These are phyloP conservation scores for Pterostichus madidus DNA, from an alignment of 2,888 invertebrate species.

Conservation along the genomic window DNA sequence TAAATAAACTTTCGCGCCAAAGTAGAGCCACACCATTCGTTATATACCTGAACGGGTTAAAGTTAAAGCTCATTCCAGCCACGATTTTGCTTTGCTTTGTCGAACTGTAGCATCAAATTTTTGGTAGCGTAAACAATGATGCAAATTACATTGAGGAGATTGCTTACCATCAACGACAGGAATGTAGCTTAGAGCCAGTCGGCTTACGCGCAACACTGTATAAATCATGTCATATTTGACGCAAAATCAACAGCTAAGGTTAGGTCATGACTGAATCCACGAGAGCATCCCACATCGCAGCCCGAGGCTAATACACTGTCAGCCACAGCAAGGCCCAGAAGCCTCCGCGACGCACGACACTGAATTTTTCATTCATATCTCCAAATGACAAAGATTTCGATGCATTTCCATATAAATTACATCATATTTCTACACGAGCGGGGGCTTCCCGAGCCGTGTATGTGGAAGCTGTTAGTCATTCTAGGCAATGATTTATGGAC, in stretches of 20 bases:
- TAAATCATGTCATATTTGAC: constrained; percentile 17
- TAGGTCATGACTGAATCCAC: neutral
- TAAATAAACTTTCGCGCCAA: no score
- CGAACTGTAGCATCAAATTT: no score
- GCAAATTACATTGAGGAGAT: no score
- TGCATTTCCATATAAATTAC: constrained; percentile 80
- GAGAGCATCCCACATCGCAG: neutral
- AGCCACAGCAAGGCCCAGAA: neutral
- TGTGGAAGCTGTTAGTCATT: constrained; percentile 78
- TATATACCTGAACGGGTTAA: no score
- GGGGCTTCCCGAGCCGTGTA: constrained; percentile 75
- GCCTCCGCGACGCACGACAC: constrained; percentile 72
- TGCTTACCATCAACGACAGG: no score
- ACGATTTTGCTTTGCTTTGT: no score
- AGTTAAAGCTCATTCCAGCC: no score
- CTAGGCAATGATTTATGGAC: constrained; percentile 79
- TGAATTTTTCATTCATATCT: constrained; percentile 78
- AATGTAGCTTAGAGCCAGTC: no score
- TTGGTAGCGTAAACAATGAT: no score
- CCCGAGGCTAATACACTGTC: constrained; percentile 37
- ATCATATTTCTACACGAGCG: constrained; percentile 77
- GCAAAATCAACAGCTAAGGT: constrained; percentile 26
- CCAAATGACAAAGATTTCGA: constrained; percentile 77
- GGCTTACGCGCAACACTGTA: neutral
- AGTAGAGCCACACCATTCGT: no score